Percentiles rank a stretch among this genome's conserved stretches.
phyloP scores from a whole-genome alignment of 2,797 vertebrate genomes.

The Thunnus albacares region DNA sequence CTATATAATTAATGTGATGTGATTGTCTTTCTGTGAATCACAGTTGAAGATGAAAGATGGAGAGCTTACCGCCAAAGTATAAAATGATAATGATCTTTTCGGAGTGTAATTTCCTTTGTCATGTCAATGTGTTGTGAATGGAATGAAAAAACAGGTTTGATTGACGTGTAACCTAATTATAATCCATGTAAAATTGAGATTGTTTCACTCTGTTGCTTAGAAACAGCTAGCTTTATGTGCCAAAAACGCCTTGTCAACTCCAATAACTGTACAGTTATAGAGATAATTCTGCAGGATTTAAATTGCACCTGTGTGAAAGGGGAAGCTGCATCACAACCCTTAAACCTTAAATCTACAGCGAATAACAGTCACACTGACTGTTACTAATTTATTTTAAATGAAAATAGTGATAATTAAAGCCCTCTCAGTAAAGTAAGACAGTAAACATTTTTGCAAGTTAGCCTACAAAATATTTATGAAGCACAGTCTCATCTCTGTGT shows the following conservation, averaged over 20 bases:
- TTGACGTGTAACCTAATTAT: slow-evolving; percentile 63
- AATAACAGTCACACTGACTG: no score
- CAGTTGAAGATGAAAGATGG: slow-evolving; percentile 9
- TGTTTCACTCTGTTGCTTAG: slow-evolving; percentile 62
- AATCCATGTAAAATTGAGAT: slow-evolving; percentile 53
- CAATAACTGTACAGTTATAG: slow-evolving; percentile 27
- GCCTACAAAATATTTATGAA: background rate
- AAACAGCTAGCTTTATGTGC: slow-evolving; percentile 48
- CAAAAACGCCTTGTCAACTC: slow-evolving; percentile 32
- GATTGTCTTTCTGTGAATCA: slow-evolving; percentile 20
- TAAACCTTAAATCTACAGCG: background rate
- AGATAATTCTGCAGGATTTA: slow-evolving; percentile 24
- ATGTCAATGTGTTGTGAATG: slow-evolving; percentile 25
- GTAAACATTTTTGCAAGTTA: background rate
- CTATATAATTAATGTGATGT: slow-evolving; percentile 22
- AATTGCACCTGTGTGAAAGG: background rate
- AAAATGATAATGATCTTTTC: slow-evolving; percentile 56
- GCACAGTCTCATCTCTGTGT: background rate
- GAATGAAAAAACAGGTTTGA: slow-evolving; percentile 54
- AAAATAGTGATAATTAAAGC: background rate
- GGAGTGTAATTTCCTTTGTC: slow-evolving; percentile 53
- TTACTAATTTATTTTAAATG: background rate
- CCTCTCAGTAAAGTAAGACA: background rate
- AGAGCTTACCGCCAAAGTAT: slow-evolving; percentile 14
- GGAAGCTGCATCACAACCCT: background rate